Evolutionary conservation across 2,797 vertebrate genomes (phyloP).

Genomic region (Luscinia luscinia): DNA sequence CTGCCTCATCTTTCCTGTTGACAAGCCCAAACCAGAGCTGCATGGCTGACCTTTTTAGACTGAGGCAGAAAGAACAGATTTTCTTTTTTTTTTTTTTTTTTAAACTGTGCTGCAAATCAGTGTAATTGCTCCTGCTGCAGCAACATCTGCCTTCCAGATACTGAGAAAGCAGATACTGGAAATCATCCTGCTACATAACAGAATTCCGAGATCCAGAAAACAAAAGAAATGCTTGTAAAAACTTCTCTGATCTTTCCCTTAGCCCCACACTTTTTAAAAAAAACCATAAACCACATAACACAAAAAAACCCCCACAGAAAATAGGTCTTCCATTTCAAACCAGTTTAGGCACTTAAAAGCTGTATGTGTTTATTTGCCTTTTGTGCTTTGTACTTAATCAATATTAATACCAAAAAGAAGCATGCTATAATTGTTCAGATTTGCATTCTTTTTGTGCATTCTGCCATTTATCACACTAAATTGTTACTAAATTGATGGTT

Average conservation of each 20-base stretch:
- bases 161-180: conserved; percentile 20
- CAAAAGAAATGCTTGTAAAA: not conserved
- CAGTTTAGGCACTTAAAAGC: not conserved
- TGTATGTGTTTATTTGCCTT: not conserved
- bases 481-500: not conserved
- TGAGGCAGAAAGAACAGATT: not conserved
- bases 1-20: not conserved
- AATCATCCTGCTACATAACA: not conserved
- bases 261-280: rapidly evolving
- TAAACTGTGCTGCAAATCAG: not conserved
- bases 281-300: not conserved
- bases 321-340: not conserved
- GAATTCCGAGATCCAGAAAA: not conserved
- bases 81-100: not conserved
- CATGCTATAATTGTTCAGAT: not conserved
- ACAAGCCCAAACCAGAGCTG: not conserved
- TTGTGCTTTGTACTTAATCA: not conserved
- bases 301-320: not conserved
- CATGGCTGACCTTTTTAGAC: not conserved
- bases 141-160: conserved; percentile 35
- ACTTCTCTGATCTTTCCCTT: not conserved
- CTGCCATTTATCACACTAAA: not conserved
- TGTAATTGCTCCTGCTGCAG: conserved; percentile 22
- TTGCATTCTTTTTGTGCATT: not conserved
- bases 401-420: not conserved